Conservation (phyloP, 92 coral and sea anemone genomes). For the Phenganax subtilis region DNA sequence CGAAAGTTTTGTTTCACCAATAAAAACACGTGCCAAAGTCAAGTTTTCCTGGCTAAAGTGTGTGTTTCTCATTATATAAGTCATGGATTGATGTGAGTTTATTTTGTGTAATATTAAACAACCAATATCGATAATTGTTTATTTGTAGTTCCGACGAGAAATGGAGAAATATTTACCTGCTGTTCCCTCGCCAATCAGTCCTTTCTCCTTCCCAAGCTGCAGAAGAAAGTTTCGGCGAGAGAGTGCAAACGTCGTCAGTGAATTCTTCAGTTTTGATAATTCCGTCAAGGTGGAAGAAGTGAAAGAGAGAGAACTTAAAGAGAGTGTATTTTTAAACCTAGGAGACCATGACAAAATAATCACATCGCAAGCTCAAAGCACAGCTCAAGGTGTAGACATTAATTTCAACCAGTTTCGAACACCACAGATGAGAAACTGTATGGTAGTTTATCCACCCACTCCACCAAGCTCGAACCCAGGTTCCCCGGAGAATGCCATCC, state of each 20-base stretch:
- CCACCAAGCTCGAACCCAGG: slow-evolving; percentile 99
- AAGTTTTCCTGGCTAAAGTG: not conserved
- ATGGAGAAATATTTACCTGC: slow-evolving; percentile 87
- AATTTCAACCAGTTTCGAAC: slow-evolving; percentile 34
- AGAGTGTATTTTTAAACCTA: slow-evolving; percentile 48
- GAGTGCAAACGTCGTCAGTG: slow-evolving; percentile 97
- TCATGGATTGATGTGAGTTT: not conserved
- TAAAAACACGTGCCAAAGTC: not conserved
- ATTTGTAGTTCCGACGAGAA: slow-evolving; percentile 76
- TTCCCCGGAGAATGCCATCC: slow-evolving; percentile 83
- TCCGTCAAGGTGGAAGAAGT: slow-evolving; percentile 60
- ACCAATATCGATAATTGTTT: not conserved
- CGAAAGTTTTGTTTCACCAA: not conserved
- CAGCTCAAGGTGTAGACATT: slow-evolving; percentile 43
- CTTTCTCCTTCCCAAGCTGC: slow-evolving; percentile 62
- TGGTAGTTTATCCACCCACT: slow-evolving; percentile 87
- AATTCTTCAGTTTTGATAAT: slow-evolving; percentile 88
- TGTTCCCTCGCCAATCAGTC: slow-evolving; percentile 84
- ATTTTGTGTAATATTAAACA: slow-evolving; percentile 3
- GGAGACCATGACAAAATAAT: slow-evolving; percentile 42
- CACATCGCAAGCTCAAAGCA: slow-evolving; percentile 24
- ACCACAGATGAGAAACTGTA: slow-evolving; percentile 36
- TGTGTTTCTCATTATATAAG: not conserved
- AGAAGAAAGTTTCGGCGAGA: slow-evolving; percentile 95
- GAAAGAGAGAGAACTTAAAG: slow-evolving; percentile 36